Evolutionary conservation across 1,140 invertebrate species (phyloP).

Genomic region (Hormaphis cornu): DNA sequence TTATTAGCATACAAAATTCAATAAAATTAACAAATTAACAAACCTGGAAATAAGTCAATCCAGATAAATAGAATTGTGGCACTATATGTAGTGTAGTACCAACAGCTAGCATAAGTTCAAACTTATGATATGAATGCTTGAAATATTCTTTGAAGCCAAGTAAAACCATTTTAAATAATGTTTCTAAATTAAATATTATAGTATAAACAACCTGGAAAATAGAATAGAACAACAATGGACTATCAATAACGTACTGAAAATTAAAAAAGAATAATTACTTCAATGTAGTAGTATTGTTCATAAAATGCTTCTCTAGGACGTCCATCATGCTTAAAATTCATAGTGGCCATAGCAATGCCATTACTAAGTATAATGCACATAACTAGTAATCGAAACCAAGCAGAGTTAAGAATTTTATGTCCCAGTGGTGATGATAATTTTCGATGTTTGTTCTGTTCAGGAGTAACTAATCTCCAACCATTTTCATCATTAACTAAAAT

Average conservation of each 20-base stretch:
- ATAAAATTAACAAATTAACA: not conserved
- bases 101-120: constrained; percentile 86
- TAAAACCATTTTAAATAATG: constrained; percentile 96
- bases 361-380: constrained; percentile 92
- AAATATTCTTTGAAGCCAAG: constrained; percentile 89
- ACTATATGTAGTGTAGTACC: constrained; percentile 94
- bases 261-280: constrained; percentile 48
- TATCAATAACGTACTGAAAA: not conserved
- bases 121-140: constrained; percentile 94
- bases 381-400: constrained; percentile 81
- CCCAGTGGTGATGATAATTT: constrained; percentile 78
- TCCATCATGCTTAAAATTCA: constrained; percentile 89
- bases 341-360: constrained; percentile 90
- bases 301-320: constrained; percentile 69
- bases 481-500: constrained; percentile 81
- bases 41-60: constrained; percentile 94
- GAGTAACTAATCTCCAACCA: constrained; percentile 86
- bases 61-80: constrained; percentile 81
- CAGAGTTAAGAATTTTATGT: constrained; percentile 81
- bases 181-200: constrained; percentile 87
- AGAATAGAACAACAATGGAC: not conserved
- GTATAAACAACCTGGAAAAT: constrained; percentile 74
- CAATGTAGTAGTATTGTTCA: constrained; percentile 88
- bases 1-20: not conserved
- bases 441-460: constrained; percentile 90